These are phyloP conservation scores for Centropus unirufus DNA, from an alignment of 2,113 vertebrate species.

Conservation along the genomic window DNA sequence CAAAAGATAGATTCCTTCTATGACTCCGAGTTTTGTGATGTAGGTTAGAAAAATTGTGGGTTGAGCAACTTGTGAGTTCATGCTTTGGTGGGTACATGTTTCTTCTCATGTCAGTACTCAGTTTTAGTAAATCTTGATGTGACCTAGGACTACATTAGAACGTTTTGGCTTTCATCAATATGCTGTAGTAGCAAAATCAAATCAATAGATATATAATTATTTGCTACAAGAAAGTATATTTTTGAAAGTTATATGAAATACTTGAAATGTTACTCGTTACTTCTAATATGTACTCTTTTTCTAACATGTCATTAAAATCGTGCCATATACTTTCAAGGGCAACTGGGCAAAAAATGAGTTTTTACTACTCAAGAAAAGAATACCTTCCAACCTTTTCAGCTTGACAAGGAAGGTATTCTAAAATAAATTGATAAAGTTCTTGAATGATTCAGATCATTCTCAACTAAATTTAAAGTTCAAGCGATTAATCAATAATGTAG, in stretches of 20 bases:
- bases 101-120: not conserved
- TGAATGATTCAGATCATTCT: conserved; percentile 53
- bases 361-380: conserved; percentile 20
- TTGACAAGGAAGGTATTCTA: conserved; percentile 58
- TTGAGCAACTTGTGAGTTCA: not conserved
- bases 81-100: not conserved
- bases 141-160: not conserved
- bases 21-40: not conserved
- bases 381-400: conserved; percentile 32
- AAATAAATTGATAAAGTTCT: conserved; percentile 68
- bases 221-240: not conserved
- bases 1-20: not conserved
- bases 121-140: not conserved
- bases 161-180: not conserved
- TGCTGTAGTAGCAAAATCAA: not conserved
- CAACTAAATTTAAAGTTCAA: conserved; percentile 72
- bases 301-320: not conserved
- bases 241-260: not conserved
- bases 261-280: not conserved
- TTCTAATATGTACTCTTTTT: not conserved
- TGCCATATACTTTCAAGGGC: not conserved
- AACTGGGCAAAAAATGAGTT: not conserved
- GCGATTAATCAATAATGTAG: conserved; percentile 76
- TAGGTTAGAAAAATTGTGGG: not conserved
- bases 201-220: not conserved